Percentiles rank a stretch among this genome's conserved stretches.
Conservation (phyloP, 1,140 invertebrate genomes). For the Brachionus calyciflorus region DNA sequence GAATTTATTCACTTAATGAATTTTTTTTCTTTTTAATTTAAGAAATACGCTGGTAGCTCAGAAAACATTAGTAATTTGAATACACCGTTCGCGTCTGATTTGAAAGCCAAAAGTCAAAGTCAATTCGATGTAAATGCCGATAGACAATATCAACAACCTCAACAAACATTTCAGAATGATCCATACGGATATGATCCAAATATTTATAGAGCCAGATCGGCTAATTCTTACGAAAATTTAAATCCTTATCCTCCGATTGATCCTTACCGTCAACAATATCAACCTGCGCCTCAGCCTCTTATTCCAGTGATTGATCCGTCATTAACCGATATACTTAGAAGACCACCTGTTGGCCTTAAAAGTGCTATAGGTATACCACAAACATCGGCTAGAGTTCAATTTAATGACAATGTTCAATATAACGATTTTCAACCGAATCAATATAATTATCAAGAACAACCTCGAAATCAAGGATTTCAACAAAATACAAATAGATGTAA, state of each 20-base stretch:
- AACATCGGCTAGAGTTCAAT: not conserved
- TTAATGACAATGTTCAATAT: conserved; percentile 8
- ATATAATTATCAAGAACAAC: not conserved
- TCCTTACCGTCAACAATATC: not conserved
- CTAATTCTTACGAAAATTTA: conserved; percentile 29
- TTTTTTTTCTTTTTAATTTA: not conserved
- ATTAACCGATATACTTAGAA: conserved; percentile 18
- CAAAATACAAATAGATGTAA: not conserved
- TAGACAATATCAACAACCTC: not conserved
- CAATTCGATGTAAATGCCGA: not conserved
- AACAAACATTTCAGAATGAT: not conserved
- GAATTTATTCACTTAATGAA: not conserved
- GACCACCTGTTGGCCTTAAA: conserved; percentile 30
- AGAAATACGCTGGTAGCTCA: conserved; percentile 4
- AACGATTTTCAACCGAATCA: not conserved
- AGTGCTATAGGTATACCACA: conserved; percentile 21
- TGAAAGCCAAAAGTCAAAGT: conserved; percentile 16
- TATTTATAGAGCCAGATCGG: not conserved
- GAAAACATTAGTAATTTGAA: conserved; percentile 6
- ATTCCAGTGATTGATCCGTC: not conserved
- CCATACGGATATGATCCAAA: not conserved
- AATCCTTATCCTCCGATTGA: not conserved
- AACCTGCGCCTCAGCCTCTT: not conserved
- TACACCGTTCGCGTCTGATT: not conserved
- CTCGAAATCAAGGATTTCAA: too few relatives aligned